Evolutionary conservation across 1,140 invertebrate species (phyloP).

Genomic region (Radopholus similis): DNA sequence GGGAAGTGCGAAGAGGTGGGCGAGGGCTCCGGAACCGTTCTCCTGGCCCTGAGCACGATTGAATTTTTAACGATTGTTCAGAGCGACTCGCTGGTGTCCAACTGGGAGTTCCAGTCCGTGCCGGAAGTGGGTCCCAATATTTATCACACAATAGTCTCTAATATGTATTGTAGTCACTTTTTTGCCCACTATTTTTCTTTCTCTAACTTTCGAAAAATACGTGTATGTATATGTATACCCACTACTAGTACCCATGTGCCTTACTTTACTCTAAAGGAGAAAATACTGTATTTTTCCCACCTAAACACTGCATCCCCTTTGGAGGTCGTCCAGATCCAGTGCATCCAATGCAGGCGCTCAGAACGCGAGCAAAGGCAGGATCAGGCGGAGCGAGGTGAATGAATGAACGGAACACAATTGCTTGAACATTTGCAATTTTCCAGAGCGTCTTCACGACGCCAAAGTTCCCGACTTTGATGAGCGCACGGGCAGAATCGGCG

Average conservation of each 20-base stretch:
- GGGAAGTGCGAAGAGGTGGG: constrained; percentile 9
- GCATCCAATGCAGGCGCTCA: too few species aligned
- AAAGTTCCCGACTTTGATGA: too few species aligned
- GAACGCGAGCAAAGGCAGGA: too few species aligned
- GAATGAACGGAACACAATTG: neutral
- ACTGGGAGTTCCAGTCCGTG: constrained; percentile 47
- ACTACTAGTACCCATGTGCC: too few species aligned
- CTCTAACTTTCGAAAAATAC: neutral
- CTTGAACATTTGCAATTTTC: neutral
- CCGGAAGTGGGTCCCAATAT: constrained; percentile 54
- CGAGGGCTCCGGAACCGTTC: neutral
- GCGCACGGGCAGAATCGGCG: too few species aligned
- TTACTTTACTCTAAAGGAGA: too few species aligned
- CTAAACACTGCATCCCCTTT: too few species aligned
- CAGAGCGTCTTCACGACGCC: neutral
- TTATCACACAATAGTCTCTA: constrained; percentile 18
- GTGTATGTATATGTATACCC: too few species aligned
- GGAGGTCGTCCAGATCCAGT: too few species aligned
- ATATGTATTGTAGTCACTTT: neutral
- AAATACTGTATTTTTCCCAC: too few species aligned
- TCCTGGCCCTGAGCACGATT: constrained; percentile 13
- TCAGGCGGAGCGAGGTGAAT: too few species aligned
- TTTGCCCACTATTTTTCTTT: neutral
- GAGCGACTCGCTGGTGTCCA: neutral
- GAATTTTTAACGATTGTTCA: constrained; percentile 21